Base-by-base conservation (phyloP, 2,113 vertebrate genomes). In the Gavia stellata region DNA sequence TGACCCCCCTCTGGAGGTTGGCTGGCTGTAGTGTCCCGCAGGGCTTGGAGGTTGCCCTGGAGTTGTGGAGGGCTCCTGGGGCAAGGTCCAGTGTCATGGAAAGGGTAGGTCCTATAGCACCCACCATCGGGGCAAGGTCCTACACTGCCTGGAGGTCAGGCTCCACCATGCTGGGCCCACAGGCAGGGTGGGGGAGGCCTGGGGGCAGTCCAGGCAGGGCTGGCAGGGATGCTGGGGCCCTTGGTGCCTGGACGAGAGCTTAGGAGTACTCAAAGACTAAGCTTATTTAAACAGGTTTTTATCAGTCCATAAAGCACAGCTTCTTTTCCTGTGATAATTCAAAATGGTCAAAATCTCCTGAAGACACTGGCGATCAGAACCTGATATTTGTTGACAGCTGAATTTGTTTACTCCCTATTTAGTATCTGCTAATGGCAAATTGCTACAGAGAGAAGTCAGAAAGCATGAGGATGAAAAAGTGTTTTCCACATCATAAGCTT, bases 1-100 rank as follows among this genome's bases (percentile, higher is more conserved):
- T 25, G 62, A n/a, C 4, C 7, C 12, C 1, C 1, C 10, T n/a
- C 26, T 47, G 50, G 21, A 82, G 28, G 28, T 0, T 58, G 44
- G 28, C 33, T 58, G 44, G 28, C 33, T 40, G 31, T 42, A 38
- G 34, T 14, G 36, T 79, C 11, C 34, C 74, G 36, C 21, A 36
- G 65, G 8, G 9, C 36, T 47, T 66, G 40, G 56, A 45, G 36
- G 36, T 50, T 77, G n/a, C 24, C 19, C 36, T 70, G 36, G 29
- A 59, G 33, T 7, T 91, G 36, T n/a, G 28, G 9, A 80, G 29
- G 33, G 16, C 42, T 78, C 33, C 44, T 40, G 24, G 36, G 36
- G 13, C 36, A 34, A 79, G 12, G 16, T 38, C 49, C 7, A 7
- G 21, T 44, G 40, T 10, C 8, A 11, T 1, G 6, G 47, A 36